Base-by-base conservation (phyloP, 2,888 invertebrate species). In the Heterodera filipjevi region DNA sequence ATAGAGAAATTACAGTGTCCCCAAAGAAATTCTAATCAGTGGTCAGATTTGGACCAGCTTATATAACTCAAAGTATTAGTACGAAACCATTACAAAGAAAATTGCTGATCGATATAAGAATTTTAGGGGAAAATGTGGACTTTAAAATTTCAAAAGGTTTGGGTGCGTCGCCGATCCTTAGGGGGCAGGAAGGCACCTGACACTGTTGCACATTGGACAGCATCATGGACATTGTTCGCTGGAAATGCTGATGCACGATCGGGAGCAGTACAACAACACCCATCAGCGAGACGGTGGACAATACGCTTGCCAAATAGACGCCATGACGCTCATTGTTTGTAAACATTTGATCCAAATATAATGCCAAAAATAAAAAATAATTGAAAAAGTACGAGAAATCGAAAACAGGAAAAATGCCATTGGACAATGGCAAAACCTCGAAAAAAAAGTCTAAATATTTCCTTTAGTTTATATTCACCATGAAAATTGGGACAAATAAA, bases 171-270 rank as follows among this genome's bases (percentile, higher is more conserved):
- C n/a, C n/a, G n/a, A n/a, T n/a, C n/a, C n/a, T n/a, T n/a, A n/a
- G n/a, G n/a, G n/a, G n/a, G n/a, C n/a, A n/a, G n/a, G n/a, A 44
- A 5, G 81, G 19, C 30, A 85, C 86, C 82, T 86, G 85, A 82
- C 87, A 87, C 66, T 86, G 73, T 27, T 85, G 85, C 6, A 86
- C 86, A 64, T 87, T 83, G 14, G 83, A 81, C 22, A 87, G 78
- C 85, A 87, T 86, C 30, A 84, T 53, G 27, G 83, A 83, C 14
- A 84, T 85, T 49, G 82, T 80, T 35, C 81, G 81, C 75, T 87
- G 87, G 16, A 86, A 81, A 74, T 84, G 83, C 71, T 81, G 81
- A 79, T 87, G 86, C 81, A 85, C 79, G 44, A 86, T 72, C 12
- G 87, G 87, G 33, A 87, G 82, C 2, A 84, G 83, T 59, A 87